Conservation (phyloP, 1,140 invertebrate genomes). For the Drosophila tristis region DNA sequence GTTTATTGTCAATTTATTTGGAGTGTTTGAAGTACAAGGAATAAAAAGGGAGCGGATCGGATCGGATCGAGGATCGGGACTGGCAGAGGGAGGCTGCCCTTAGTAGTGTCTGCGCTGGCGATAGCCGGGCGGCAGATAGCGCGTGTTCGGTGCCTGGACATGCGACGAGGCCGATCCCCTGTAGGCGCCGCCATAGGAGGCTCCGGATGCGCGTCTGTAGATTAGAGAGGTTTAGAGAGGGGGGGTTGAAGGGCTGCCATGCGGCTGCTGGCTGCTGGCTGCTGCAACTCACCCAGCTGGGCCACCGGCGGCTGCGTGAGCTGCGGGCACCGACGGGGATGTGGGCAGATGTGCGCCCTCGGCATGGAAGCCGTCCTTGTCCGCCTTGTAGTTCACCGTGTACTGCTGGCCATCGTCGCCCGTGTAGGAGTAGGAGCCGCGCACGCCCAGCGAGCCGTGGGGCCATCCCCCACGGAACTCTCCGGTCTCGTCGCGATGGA, state of each 20-base stretch:
- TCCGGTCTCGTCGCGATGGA: constrained; percentile 85
- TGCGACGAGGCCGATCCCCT: constrained; percentile 49
- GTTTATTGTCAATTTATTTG: too few species aligned
- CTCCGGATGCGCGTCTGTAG: constrained; percentile 18
- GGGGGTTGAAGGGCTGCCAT: too few species aligned
- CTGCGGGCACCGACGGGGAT: constrained; percentile 85
- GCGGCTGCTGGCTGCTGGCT: too few species aligned
- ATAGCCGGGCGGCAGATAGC: constrained; percentile 66
- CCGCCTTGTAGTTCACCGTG: constrained; percentile 89
- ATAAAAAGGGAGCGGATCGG: too few species aligned
- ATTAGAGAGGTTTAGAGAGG: too few species aligned
- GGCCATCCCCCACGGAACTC: constrained; percentile 84
- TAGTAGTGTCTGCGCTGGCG: constrained; percentile 70
- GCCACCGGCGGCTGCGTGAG: constrained; percentile 34
- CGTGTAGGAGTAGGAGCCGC: constrained; percentile 87
- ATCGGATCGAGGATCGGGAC: too few species aligned
- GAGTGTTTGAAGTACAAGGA: too few species aligned
- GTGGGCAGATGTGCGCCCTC: constrained; percentile 92
- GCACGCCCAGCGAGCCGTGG: constrained; percentile 86
- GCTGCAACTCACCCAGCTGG: constrained; percentile 19
- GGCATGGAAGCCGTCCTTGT: constrained; percentile 86
- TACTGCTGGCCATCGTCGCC: constrained; percentile 87
- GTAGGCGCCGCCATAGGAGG: constrained; percentile 51
- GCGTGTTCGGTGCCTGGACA: constrained; percentile 41
- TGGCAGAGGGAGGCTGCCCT: neutral